Percentiles rank a stretch among this genome's conserved stretches.
These are phyloP conservation scores for Ornithorhynchus anatinus DNA, from an alignment of 2,113 vertebrate species.

Conservation along the genomic window DNA sequence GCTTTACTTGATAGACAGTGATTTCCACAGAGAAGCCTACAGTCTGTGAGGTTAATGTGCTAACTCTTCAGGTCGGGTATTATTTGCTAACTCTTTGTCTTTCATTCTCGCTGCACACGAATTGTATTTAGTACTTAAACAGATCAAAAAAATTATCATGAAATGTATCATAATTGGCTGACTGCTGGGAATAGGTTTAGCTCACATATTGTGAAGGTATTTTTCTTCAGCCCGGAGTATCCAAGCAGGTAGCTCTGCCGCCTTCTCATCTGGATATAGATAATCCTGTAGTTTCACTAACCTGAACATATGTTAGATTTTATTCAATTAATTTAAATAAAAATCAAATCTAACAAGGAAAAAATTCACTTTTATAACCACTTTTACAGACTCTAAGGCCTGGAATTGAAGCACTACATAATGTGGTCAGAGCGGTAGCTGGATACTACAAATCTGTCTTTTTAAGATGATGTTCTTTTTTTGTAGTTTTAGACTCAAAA, in stretches of 20 bases:
- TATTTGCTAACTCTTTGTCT: background rate
- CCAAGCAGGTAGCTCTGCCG: background rate
- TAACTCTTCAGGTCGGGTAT: background rate
- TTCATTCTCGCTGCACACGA: background rate
- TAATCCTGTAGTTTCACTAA: slow-evolving; percentile 4
- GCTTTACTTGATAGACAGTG: too few species aligned
- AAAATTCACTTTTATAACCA: background rate
- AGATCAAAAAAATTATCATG: background rate
- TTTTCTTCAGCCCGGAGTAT: background rate
- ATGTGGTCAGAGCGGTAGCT: slow-evolving; percentile 4
- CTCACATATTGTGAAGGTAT: background rate
- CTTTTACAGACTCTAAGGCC: background rate
- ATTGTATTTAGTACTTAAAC: background rate
- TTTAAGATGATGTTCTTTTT: slow-evolving; percentile 12
- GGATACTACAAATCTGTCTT: slow-evolving; percentile 1
- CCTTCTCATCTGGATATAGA: background rate
- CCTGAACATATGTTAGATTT: background rate
- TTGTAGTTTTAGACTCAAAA: slow-evolving; percentile 9
- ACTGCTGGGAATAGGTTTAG: background rate
- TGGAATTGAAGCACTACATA: background rate
- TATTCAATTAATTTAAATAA: slow-evolving; percentile 19
- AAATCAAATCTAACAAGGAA: background rate
- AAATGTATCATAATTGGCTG: background rate
- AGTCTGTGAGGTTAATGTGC: background rate
- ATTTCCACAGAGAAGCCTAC: background rate